Base-by-base conservation (phyloP, 1,140 invertebrate species). In the Trichonephila inaurata region DNA sequence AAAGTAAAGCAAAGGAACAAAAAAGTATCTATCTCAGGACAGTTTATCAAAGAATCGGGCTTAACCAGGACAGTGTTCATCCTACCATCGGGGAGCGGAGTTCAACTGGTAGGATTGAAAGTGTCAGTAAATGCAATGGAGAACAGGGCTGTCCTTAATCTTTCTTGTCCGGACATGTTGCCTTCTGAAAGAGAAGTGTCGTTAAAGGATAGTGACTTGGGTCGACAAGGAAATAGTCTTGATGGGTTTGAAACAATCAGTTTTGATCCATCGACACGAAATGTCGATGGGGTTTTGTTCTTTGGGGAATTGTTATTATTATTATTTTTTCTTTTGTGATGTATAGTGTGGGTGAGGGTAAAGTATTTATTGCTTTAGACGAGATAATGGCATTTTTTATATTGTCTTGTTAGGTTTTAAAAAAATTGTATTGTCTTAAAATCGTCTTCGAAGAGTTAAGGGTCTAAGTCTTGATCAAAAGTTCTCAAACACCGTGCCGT, bases 91-190 rank as follows among this genome's bases (percentile, higher is more conserved):
- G 51, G 64, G 44, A 21, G 64, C 44, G 33, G 24, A 89, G 81
- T 92, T 92, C 90, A 92, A 92, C 90, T 92, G 60, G 90, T 85
- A 33, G 90, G 90, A 92, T 92, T 92, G 90, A 24, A 92, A 66
- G 82, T 85, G 90, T 85, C 90, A 83, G 28, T 92, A 62, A 66
- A 66, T 66, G 81, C 90, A 92, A 14, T 66, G 90, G 51, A 19
- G 81, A 33, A 85, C 81, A 83, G 28, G 10, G 61, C 33, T 81
- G 89, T 51, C 72, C 77, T 92, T 92, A 92, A 92, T 92, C 90
- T 92, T 92, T 69, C 81, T 92, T 92, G 90, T 92, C 90, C n/a
- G 81, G 82, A 69, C 82, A 85, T 85, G 81, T 66, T 91, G 89
- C 66, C 72, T 82, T 91, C 69, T 8, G 51, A 91, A 44, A 24